phyloP scores from a whole-genome alignment of 2,797 vertebrate genomes.

The Lacerta bilineata region DNA sequence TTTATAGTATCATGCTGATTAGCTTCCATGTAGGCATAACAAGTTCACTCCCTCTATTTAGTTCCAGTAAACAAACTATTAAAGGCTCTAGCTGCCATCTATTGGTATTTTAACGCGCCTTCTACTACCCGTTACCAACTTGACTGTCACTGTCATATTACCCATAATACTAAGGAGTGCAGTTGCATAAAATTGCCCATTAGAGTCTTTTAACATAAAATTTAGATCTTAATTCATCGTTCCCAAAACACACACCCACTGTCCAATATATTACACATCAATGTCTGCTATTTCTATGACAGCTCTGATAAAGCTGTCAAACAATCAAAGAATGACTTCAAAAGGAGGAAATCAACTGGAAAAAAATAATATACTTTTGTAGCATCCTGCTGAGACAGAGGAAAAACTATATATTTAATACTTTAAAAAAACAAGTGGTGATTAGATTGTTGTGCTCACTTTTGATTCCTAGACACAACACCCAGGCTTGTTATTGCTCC shows the following conservation, averaged over 20 bases:
- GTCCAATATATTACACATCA: constrained; percentile 66
- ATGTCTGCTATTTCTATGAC: constrained; percentile 65
- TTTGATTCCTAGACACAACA: constrained; percentile 63
- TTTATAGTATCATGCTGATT: constrained; percentile 22
- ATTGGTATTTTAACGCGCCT: constrained; percentile 65
- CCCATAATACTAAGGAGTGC: constrained; percentile 42
- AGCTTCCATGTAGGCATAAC: constrained; percentile 17
- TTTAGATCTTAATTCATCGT: constrained; percentile 54
- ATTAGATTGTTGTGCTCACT: constrained; percentile 70
- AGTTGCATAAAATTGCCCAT: constrained; percentile 53
- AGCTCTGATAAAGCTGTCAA: constrained; percentile 70
- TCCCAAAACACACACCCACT: constrained; percentile 57
- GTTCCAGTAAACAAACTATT: constrained; percentile 67
- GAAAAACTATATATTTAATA: constrained; percentile 61
- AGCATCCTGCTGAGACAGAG: constrained; percentile 54
- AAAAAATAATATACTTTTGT: constrained; percentile 66
- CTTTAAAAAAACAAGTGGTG: constrained; percentile 49
- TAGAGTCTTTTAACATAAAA: constrained; percentile 62
- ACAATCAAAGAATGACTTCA: constrained; percentile 62
- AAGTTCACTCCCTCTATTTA: constrained; percentile 58
- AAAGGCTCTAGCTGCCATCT: constrained; percentile 70
- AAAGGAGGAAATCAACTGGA: constrained; percentile 68
- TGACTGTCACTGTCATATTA: constrained; percentile 55
- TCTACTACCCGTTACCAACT: constrained; percentile 53
- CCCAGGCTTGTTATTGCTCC: constrained; percentile 63